A percentile compares a stretch with the other conserved stretches of the same genome.
Evolutionary conservation across 1,140 invertebrate species (phyloP).

Genomic region (Euura lappo): DNA sequence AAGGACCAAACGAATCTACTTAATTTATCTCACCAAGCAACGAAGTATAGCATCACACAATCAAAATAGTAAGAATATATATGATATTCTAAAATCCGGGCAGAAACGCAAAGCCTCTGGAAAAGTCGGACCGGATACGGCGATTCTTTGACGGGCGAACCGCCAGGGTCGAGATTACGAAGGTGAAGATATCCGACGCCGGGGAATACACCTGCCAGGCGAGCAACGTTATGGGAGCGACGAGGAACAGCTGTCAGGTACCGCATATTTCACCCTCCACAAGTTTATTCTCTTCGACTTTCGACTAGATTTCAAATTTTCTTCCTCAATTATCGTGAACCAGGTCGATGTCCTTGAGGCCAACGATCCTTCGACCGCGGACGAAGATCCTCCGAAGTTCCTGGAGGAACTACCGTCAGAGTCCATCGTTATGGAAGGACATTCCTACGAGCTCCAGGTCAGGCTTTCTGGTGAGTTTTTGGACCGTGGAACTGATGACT

Average conservation of each 20-base stretch:
- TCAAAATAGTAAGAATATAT: no score
- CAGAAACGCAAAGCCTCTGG: slow-evolving; percentile 63
- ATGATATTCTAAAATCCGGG: not conserved
- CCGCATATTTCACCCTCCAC: not conserved
- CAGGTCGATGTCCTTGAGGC: slow-evolving; percentile 43
- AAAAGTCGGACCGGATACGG: slow-evolving; percentile 49
- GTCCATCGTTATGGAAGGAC: slow-evolving; percentile 64
- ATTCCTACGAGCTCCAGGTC: slow-evolving; percentile 65
- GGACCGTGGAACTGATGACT: not conserved
- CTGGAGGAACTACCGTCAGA: slow-evolving; percentile 54
- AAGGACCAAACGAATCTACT: no score
- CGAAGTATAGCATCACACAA: no score
- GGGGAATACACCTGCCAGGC: slow-evolving; percentile 78
- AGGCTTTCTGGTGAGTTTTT: slow-evolving; percentile 53
- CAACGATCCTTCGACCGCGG: slow-evolving; percentile 35
- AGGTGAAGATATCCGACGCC: slow-evolving; percentile 60
- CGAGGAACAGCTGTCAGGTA: slow-evolving; percentile 46
- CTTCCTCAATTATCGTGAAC: slow-evolving; percentile 6
- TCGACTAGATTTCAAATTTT: no score
- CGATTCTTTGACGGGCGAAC: slow-evolving; percentile 51
- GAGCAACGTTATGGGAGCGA: slow-evolving; percentile 62
- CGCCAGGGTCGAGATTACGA: slow-evolving; percentile 61
- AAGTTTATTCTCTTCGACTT: no score
- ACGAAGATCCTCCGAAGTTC: slow-evolving; percentile 59
- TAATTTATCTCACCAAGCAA: no score